Base-by-base conservation (phyloP, 2,888 invertebrate species). In the Sicus ferrugineus region DNA sequence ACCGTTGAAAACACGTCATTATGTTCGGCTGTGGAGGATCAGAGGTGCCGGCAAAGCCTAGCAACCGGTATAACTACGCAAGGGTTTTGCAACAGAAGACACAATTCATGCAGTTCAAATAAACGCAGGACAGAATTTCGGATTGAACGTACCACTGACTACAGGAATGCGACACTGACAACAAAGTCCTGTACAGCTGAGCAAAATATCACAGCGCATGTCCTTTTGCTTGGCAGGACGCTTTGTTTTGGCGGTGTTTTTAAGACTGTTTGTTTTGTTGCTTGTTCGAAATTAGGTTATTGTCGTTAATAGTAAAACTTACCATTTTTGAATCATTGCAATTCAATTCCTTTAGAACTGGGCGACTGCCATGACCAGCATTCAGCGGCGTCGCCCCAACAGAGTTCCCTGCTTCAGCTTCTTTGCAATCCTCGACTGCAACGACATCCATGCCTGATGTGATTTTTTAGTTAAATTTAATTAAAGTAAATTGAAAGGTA, bases 291-390 rank as follows among this genome's bases (percentile, higher is more conserved):
- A n/a, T n/a, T n/a, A n/a, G n/a, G n/a, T n/a, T n/a, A n/a, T 4
- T 52, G 21, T 6, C 21, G 4, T 23, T 23, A 5, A 52, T 14
- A 2, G 5, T n/a, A 64, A 63, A 19, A 59, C 76, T 77, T 77
- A 82, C 82, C 81, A 75, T 74, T 56, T 72, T 75, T 14, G 62
- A 74, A 58, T 79, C 80, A 69, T 80, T 80, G 67, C 73, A 72
- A 72, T 80, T 75, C 21, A 80, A 69, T 68, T 81, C 81, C 72
- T 79, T 81, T 6, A 76, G 52, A 5, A 73, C 73, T 4, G 70
- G 58, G 50, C 76, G 72, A 58, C 38, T 75, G 30, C 50, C 70
- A 34, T 66, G 71, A 58, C 5, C 56, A 1, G 38, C 14, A 70
- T 70, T 72, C 14, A 21, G n/a, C 0, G 3, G 11, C 5, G 69